Base-by-base conservation (phyloP, 2,113 vertebrate genomes). In the Lepisosteus osseus region DNA sequence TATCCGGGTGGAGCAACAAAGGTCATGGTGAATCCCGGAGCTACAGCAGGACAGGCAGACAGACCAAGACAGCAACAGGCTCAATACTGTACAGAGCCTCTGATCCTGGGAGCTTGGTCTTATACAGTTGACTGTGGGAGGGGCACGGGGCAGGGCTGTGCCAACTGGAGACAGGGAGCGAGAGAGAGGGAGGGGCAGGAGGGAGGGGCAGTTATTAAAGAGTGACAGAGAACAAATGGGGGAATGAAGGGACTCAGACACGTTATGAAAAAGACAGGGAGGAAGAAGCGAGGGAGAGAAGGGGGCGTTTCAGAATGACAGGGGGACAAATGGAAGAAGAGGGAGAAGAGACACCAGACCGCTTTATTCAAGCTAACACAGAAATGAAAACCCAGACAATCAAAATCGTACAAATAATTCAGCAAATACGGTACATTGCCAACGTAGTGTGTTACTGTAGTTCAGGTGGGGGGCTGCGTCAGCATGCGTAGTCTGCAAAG, bases 1-100 rank as follows among this genome's bases (percentile, higher is more conserved):
- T 94, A 95, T 6, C 94, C 94, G 0, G 90, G 92, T 13, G 94
- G 92, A 17, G 92, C 84, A 0, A 93, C 45, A 43, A 81, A 94
- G 57, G 80, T 51, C 65, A 85, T 76, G 78, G 76, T 84, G 86
- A 76, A 69, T 45, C 44, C 5, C 4, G 5, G 64, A 54, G 65
- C 41, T 12, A 72, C 44, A 8, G 13, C 12, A 40, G 56, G 12
- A 2, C 61, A 2, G 7, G 65, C n/a, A 47, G 1, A 55, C 13
- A 42, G 42, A 43, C 8, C 44, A 43, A 0, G 4, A 62, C 41
- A 44, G 47, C 61, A 14, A 13, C 13, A 40, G 45, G n/a, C 41
- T 29, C 47, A 45, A 54, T 5, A 67, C 57, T 77, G 73, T 64
- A 62, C 67, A 7, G 9, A 14, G 65, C 29, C 6, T 44, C 2